Percentiles rank a stretch among this genome's conserved stretches.
These are phyloP conservation scores for Gymnopithys bicolor DNA, from an alignment of 2,797 vertebrate species.

Conservation along the genomic window DNA sequence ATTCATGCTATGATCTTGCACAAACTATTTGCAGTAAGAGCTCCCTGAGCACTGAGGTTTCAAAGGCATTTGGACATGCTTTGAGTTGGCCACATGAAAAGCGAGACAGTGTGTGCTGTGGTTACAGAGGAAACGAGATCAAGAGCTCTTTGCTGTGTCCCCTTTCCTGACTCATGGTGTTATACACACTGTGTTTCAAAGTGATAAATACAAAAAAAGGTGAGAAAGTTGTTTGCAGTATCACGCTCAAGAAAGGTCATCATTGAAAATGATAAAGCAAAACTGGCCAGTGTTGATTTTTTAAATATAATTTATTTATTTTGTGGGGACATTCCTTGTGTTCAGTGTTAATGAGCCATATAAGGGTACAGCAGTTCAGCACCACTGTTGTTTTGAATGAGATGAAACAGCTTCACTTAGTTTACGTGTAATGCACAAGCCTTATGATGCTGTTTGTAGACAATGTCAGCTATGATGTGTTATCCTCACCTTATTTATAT, in stretches of 20 bases:
- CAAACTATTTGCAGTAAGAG: slow-evolving; percentile 7
- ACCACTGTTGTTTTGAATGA: background rate
- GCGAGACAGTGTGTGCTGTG: slow-evolving; percentile 2
- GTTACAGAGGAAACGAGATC: slow-evolving; percentile 12
- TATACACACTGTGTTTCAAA: background rate
- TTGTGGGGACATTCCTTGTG: background rate
- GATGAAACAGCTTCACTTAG: slow-evolving; percentile 47
- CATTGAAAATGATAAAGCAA: background rate
- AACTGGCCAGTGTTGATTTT: background rate
- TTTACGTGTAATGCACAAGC: slow-evolving; percentile 52
- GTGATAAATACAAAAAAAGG: background rate
- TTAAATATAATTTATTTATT: background rate
- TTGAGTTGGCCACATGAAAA: slow-evolving; percentile 60
- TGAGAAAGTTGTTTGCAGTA: slow-evolving; percentile 1
- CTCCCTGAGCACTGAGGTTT: slow-evolving; percentile 42
- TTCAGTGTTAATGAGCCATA: slow-evolving; percentile 45
- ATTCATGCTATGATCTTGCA: slow-evolving; percentile 28
- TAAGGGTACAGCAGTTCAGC: slow-evolving; percentile 16
- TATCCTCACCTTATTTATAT: slow-evolving; percentile 22
- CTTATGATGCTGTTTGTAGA: slow-evolving; percentile 48
- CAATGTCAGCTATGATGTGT: slow-evolving; percentile 8
- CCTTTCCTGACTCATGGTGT: background rate
- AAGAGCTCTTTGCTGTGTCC: slow-evolving; percentile 36
- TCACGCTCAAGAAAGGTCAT: background rate
- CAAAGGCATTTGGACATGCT: slow-evolving; percentile 31